These are phyloP conservation scores for Oreortyx pictus DNA, from an alignment of 2,797 vertebrate species.

Conservation along the genomic window DNA sequence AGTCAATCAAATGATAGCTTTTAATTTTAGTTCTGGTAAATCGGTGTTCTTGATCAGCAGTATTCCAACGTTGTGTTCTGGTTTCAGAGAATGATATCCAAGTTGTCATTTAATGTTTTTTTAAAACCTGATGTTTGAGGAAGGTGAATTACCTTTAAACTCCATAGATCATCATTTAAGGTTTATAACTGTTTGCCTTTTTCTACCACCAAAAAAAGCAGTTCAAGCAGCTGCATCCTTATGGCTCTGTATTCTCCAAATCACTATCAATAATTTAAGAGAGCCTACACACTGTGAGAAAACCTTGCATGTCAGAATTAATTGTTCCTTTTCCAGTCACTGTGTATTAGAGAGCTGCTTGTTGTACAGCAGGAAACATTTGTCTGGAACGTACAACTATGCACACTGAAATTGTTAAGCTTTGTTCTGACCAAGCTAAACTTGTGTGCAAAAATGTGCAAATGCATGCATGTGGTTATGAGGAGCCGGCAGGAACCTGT, in stretches of 20 bases:
- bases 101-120: slow-evolving; percentile 20
- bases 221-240: slow-evolving; percentile 30
- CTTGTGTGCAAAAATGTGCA: neutral
- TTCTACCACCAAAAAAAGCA: slow-evolving; percentile 1
- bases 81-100: slow-evolving; percentile 39
- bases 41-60: slow-evolving; percentile 44
- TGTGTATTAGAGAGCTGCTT: slow-evolving; percentile 18
- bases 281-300: slow-evolving; percentile 40
- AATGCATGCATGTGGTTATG: neutral
- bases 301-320: slow-evolving; percentile 62
- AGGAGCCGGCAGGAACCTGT: neutral
- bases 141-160: slow-evolving; percentile 68
- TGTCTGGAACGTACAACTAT: neutral
- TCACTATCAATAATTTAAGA: slow-evolving; percentile 57
- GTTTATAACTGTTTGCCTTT: slow-evolving; percentile 37
- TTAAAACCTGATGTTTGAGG: slow-evolving; percentile 26
- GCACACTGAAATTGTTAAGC: neutral
- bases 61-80: slow-evolving; percentile 21
- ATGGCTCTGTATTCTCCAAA: slow-evolving; percentile 30
- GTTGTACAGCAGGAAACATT: neutral
- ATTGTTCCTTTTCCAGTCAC: slow-evolving; percentile 54
- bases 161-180: slow-evolving; percentile 27
- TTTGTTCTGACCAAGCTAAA: neutral
- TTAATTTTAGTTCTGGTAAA: slow-evolving; percentile 38
- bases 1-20: slow-evolving; percentile 8